Base-by-base conservation (phyloP, 2,888 invertebrate species). In the Timema cristinae region DNA sequence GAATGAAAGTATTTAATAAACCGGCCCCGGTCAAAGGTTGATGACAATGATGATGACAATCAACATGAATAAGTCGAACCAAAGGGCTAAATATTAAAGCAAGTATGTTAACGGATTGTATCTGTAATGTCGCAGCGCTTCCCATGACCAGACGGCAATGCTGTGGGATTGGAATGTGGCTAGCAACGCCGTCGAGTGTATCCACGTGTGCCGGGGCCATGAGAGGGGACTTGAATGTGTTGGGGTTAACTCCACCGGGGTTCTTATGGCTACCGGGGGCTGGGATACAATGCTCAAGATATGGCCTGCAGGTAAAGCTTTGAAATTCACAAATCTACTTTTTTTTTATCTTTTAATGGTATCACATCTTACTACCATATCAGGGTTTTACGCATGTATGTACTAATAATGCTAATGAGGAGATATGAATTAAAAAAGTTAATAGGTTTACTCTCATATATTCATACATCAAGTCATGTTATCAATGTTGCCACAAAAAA, bases 241-340 rank as follows among this genome's bases (percentile, higher is more conserved):
- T 0, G 88, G 90, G 47, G 90, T 94, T 0, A 91, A 91, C 76
- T 87, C 88, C 0, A 89, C 91, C 80, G 83, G 84, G 2, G 83
- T 84, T 32, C 84, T 87, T 78, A 83, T 92, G 78, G 94, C 93
- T 7, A 95, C 95, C 7, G 97, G 96, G 50, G 91, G 94, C 66
- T 97, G 95, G 95, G 97, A 98, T 80, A 93, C 90, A 59, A 91
- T 92, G 85, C 83, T 98, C 8, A 96, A 96, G 82, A 86, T 98
- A 75, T 98, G 97, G 97, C 93, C 93, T 69, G 86, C 91, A 16
- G 87, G 89, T 89, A 81, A 83, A 84, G 81, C 63, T 16, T 71
- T 67, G 70, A 15, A 56, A 13, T 47, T 70, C 69, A 54, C 50
- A 16, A 50, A 72, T 63, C n/a, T 50, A 71, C 67, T 73, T 76